Evolutionary conservation across 1,140 invertebrate genomes (phyloP), one percentile per base, ranked within the genome.

Genomic region (Diachasma alloeum): DNA sequence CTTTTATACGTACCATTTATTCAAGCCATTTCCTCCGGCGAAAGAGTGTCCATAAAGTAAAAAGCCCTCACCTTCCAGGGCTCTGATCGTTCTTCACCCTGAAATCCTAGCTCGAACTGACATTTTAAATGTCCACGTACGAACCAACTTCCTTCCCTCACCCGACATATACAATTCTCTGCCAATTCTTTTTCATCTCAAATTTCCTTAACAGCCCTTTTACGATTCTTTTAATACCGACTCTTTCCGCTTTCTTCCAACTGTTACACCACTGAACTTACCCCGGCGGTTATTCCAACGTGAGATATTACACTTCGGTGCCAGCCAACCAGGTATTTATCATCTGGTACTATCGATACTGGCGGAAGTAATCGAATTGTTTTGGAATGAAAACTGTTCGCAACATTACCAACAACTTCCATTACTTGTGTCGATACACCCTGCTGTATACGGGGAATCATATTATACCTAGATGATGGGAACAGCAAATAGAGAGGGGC

Each of bases 281-380:
- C 13, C 59, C 15, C 19, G 22, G 22, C 11, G 59, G 19, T 63
- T 26, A 63, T 13, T 63, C 26, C 24, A 26, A n/a, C 19, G 24
- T 63, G 59, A 63, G 19, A 63, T 63, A 63, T 63, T 63, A 19
- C 59, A 63, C 59, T 63, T 63, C 59, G 24, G 10, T 31, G 11
- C 19, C 48, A 37, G 31, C 42, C 70, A 17, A 53, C 22, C 31
- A 53, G 24, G 53, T 53, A 73, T 59, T 73, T 73, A 56, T 73
- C 72, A 73, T 73, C 72, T 63, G 56, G 8, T 4, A n/a, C 19
- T 53, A 19, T 53, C 72, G 72, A 73, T 73, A 19, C 48, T 39
- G 36, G 36, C 56, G 48, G 53, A 73, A 63, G 56, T 42, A 37
- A 63, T 59, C 53, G 72, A 59, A 73, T 39, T 36, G 15, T 48